Percentiles rank a stretch among this genome's conserved stretches.
Conservation (phyloP, 2,797 vertebrate genomes). For the Bovichtus variegatus region DNA sequence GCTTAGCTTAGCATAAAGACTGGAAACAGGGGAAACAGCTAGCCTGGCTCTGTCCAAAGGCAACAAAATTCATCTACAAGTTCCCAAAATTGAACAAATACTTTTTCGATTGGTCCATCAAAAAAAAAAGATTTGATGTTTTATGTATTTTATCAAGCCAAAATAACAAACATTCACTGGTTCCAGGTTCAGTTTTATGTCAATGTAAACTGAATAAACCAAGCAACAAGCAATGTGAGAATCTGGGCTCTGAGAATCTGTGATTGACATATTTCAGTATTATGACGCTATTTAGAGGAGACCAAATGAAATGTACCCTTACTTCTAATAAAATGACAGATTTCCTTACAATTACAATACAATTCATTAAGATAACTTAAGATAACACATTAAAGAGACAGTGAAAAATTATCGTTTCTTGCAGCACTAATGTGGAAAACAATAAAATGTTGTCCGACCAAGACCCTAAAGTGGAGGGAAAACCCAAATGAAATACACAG, state of each 20-base stretch:
- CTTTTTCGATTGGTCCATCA: neutral
- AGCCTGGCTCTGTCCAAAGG: no score
- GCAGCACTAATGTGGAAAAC: neutral
- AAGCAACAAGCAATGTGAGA: no score
- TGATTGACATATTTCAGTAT: no score
- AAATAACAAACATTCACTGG: neutral
- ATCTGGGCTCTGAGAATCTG: no score
- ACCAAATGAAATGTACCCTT: no score
- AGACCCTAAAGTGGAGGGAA: neutral
- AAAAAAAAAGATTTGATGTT: neutral
- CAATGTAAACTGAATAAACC: neutral
- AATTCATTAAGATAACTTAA: no score
- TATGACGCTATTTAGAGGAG: no score
- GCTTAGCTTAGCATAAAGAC: neutral
- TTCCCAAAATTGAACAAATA: neutral
- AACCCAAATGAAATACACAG: neutral
- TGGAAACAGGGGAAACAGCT: no score
- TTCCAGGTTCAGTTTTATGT: neutral
- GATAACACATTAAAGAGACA: neutral
- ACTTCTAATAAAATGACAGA: no score
- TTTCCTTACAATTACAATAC: no score
- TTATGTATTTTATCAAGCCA: neutral
- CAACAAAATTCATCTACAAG: neutral
- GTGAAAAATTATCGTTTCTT: neutral
- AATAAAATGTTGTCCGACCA: neutral